phyloP scores from a whole-genome alignment of 2,797 vertebrate species.

The Sphaeramia orbicularis region DNA sequence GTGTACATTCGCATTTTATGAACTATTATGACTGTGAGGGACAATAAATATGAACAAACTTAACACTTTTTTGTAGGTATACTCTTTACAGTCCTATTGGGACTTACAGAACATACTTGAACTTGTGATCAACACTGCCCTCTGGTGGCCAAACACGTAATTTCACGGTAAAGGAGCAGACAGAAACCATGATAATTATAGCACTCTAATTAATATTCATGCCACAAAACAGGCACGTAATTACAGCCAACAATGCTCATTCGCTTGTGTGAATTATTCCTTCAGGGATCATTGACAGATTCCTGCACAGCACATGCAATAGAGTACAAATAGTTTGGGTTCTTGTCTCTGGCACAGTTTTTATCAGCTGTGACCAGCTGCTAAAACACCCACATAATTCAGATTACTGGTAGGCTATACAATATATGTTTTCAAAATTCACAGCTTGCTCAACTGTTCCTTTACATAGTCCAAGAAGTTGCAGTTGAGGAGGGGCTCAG shows the following conservation, averaged over 20 bases:
- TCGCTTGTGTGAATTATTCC: not conserved
- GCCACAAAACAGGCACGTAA: constrained; percentile 45
- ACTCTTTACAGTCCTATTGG: too few relatives aligned
- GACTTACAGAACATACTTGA: too few relatives aligned
- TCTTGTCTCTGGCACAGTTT: not conserved
- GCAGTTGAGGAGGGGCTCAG: too few relatives aligned
- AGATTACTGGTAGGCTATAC: too few relatives aligned
- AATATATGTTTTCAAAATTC: too few relatives aligned
- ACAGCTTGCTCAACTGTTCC: too few relatives aligned
- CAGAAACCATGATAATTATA: not conserved
- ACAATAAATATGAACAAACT: not conserved
- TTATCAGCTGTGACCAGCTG: too few relatives aligned
- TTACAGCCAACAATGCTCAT: not conserved
- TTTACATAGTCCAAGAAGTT: not conserved
- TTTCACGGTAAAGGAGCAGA: not conserved
- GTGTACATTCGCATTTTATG: not conserved
- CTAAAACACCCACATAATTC: too few relatives aligned
- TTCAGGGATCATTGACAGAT: not conserved
- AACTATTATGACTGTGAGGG: not conserved
- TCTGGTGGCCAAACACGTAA: constrained; percentile 23
- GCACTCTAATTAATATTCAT: not conserved
- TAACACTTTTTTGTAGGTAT: too few relatives aligned
- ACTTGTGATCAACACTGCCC: constrained; percentile 16
- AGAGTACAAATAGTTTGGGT: not conserved
- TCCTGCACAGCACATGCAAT: not conserved